phyloP scores from a whole-genome alignment of 1,140 invertebrate species.

The Meloidogyne hapla region DNA sequence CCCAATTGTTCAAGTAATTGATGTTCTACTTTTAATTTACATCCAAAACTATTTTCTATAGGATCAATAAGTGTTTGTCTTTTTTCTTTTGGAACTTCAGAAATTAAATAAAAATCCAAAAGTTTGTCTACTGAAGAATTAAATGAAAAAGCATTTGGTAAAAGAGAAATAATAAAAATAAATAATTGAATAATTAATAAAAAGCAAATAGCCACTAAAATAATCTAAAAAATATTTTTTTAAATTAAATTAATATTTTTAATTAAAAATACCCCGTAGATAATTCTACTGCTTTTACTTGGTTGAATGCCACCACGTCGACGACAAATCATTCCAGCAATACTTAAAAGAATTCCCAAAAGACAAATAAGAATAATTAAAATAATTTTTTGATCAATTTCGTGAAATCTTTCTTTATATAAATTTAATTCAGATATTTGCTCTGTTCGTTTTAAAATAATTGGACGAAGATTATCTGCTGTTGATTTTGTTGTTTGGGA shows the following conservation, averaged over 20 bases:
- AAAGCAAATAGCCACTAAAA: not conserved
- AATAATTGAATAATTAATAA: constrained; percentile 21
- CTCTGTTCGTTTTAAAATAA: not conserved
- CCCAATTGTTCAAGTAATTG: constrained; percentile 22
- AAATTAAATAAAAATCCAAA: constrained; percentile 7
- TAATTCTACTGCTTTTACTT: not conserved
- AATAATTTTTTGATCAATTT: constrained; percentile 5
- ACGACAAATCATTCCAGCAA: constrained; percentile 4
- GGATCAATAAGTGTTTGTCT: constrained; percentile 8
- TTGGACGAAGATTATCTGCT: not conserved
- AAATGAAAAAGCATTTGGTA: constrained; percentile 17
- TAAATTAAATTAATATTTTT: not conserved
- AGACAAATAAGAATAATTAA: constrained; percentile 1
- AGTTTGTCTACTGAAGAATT: constrained; percentile 21
- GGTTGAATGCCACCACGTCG: not conserved
- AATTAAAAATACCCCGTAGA: constrained; percentile 2
- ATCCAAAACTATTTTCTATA: constrained; percentile 26
- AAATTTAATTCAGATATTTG: constrained; percentile 17
- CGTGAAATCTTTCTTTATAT: constrained; percentile 13
- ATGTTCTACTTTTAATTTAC: constrained; percentile 20
- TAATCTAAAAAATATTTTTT: constrained; percentile 9
- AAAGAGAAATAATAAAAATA: constrained; percentile 9
- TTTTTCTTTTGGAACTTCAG: constrained; percentile 17
- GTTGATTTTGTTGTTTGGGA: not conserved
- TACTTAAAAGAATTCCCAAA: constrained; percentile 6